Conservation (phyloP, 2,888 invertebrate species). For the Meta bourneti region DNA sequence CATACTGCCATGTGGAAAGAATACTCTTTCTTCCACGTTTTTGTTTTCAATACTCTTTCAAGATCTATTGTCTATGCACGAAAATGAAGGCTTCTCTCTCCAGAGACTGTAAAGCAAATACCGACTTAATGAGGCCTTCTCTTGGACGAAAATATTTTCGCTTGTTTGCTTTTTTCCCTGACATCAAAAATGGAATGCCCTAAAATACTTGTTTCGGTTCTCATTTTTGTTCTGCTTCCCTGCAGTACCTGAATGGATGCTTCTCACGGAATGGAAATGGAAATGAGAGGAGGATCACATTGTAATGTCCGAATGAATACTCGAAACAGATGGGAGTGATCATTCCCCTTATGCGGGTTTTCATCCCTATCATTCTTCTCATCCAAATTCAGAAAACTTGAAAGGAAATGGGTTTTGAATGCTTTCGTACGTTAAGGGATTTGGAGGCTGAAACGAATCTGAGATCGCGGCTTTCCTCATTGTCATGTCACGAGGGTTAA, state of each 20-base stretch:
- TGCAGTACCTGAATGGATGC: conserved; percentile 4
- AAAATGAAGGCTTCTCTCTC: conserved; percentile 4
- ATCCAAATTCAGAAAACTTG: neutral
- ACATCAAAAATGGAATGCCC: neutral
- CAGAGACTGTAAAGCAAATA: neutral
- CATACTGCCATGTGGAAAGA: neutral
- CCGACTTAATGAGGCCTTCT: conserved; percentile 7
- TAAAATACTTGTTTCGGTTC: conserved; percentile 14
- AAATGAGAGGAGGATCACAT: conserved; percentile 15
- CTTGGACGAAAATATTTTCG: conserved; percentile 15
- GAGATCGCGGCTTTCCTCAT: neutral
- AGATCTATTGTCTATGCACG: neutral
- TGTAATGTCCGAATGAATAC: conserved; percentile 1
- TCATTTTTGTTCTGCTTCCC: neutral
- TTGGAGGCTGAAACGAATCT: neutral
- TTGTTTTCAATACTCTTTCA: conserved; percentile 2
- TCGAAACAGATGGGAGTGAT: neutral
- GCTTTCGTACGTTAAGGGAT: neutral
- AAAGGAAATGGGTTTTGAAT: neutral
- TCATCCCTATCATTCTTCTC: neutral
- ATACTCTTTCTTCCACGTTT: neutral
- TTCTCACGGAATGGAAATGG: conserved; percentile 41
- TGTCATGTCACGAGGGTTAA: neutral
- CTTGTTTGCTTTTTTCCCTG: neutral
- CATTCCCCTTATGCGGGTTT: conserved; percentile 3